Conservation (phyloP, 1,140 invertebrate species). For the Drosophila burlai region DNA sequence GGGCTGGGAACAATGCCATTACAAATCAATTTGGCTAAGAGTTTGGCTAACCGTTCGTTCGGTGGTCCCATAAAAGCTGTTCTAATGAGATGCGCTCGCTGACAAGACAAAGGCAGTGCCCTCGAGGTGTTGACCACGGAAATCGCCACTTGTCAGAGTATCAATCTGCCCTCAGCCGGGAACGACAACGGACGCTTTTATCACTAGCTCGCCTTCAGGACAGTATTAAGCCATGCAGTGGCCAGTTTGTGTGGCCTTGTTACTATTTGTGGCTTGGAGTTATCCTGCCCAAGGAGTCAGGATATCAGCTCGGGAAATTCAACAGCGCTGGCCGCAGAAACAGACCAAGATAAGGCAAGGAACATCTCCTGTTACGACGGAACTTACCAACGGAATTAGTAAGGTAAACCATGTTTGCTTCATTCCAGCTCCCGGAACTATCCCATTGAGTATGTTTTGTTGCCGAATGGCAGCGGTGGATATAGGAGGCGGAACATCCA, state of each 20-base stretch:
- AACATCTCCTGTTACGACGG: not conserved
- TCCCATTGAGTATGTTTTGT: conserved; percentile 31
- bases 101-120: conserved; percentile 23
- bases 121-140: conserved; percentile 46
- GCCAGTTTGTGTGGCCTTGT: conserved; percentile 31
- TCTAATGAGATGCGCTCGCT: conserved; percentile 44
- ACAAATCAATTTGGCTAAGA: conserved; percentile 52
- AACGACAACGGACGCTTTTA: conserved; percentile 24
- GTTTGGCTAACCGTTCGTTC: conserved; percentile 33
- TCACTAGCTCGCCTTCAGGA: not conserved
- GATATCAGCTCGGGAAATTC: conserved; percentile 15
- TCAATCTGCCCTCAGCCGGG: conserved; percentile 42
- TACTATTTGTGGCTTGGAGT: conserved; percentile 37
- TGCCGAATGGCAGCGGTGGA: conserved; percentile 26
- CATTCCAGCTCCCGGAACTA: conserved; percentile 10
- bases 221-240: conserved; percentile 38
- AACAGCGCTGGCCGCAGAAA: conserved; percentile 29
- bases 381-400: not conserved
- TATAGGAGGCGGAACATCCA: conserved; percentile 42
- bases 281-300: conserved; percentile 24
- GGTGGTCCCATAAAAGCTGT: conserved; percentile 20
- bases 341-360: conserved; percentile 27
- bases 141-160: conserved; percentile 8
- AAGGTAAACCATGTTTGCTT: not conserved
- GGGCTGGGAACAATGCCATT: conserved; percentile 43